These are phyloP conservation scores for Scaptomyza parva DNA, from an alignment of 2,888 invertebrate species.

Conservation along the genomic window DNA sequence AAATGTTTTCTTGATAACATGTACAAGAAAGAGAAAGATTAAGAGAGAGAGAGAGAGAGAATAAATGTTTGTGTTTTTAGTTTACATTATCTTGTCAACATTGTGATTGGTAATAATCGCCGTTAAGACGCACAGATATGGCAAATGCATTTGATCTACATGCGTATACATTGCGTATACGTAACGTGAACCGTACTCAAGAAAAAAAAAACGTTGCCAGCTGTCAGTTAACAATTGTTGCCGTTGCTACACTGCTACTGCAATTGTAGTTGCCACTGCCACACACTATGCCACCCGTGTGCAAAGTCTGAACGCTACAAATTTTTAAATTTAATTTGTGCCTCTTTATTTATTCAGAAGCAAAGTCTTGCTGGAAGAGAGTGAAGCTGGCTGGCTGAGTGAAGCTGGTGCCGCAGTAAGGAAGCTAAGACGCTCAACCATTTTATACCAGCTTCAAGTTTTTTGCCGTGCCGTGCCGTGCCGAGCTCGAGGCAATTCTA, in stretches of 20 bases:
- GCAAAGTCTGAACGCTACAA: slow-evolving; percentile 31
- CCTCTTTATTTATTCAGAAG: slow-evolving; percentile 70
- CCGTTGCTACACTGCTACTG: background rate
- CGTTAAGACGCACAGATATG: slow-evolving; percentile 24
- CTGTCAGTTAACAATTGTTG: background rate
- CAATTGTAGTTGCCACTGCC: slow-evolving; percentile 2
- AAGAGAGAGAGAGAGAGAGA: background rate
- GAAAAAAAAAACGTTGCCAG: background rate
- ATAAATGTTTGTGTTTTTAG: background rate
- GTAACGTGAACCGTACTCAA: slow-evolving; percentile 5
- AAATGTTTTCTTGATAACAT: slow-evolving; percentile 19
- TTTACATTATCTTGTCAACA: slow-evolving; percentile 33
- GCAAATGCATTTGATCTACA: slow-evolving; percentile 13
- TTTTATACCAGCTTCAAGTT: slow-evolving; percentile 14
- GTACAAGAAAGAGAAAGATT: background rate
- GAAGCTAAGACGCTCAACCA: background rate
- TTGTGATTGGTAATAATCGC: slow-evolving; percentile 42
- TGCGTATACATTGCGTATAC: slow-evolving; percentile 38
- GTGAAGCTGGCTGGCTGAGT: slow-evolving; percentile 7
- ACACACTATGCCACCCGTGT: background rate
- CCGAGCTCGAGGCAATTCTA: slow-evolving; percentile 30
- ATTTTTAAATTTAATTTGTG: slow-evolving; percentile 71
- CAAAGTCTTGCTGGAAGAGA: slow-evolving; percentile 38
- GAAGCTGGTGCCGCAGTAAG: slow-evolving; percentile 12
- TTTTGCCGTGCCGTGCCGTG: no score